Evolutionary conservation across 1,140 invertebrate genomes (phyloP).

Genomic region (Drosophila tristis): DNA sequence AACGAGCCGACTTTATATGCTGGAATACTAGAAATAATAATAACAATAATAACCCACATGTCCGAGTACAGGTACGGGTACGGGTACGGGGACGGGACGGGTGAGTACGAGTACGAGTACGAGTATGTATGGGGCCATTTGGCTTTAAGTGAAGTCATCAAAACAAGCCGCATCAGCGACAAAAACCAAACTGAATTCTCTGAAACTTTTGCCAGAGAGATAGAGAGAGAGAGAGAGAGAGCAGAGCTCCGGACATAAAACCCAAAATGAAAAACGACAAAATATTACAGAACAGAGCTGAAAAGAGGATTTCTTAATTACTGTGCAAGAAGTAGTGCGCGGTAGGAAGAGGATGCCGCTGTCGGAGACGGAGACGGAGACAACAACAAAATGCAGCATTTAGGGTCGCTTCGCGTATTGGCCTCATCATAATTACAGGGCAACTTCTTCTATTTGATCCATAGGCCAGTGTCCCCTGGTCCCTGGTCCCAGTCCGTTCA

Average conservation of each 20-base stretch:
- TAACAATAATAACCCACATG: conserved; percentile 74
- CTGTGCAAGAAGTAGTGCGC: conserved; percentile 47
- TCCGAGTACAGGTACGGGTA: neutral
- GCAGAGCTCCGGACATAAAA: conserved; percentile 64
- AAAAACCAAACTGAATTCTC: conserved; percentile 62
- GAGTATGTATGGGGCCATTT: conserved; percentile 58
- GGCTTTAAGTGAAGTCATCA: conserved; percentile 81
- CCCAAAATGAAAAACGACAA: conserved; percentile 31
- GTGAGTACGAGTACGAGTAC: neutral
- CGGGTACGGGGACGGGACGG: conserved; percentile 8
- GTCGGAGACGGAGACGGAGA: conserved; percentile 15
- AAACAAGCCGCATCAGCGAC: conserved; percentile 54
- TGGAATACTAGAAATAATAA: conserved; percentile 70
- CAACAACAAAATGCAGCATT: conserved; percentile 54
- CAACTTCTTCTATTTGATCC: conserved; percentile 52
- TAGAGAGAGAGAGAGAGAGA: conserved; percentile 7
- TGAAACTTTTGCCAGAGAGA: conserved; percentile 64
- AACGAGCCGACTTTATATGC: conserved; percentile 55
- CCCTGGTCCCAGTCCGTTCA: conserved; percentile 37
- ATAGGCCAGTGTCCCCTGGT: conserved; percentile 31
- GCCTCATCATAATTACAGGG: conserved; percentile 81
- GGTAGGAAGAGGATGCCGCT: neutral
- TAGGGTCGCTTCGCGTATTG: conserved; percentile 79
- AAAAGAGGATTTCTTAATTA: conserved; percentile 82
- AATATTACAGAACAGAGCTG: conserved; percentile 30